Conservation (phyloP, 2,888 invertebrate genomes). For the Bembecia ichneumoniformis region DNA sequence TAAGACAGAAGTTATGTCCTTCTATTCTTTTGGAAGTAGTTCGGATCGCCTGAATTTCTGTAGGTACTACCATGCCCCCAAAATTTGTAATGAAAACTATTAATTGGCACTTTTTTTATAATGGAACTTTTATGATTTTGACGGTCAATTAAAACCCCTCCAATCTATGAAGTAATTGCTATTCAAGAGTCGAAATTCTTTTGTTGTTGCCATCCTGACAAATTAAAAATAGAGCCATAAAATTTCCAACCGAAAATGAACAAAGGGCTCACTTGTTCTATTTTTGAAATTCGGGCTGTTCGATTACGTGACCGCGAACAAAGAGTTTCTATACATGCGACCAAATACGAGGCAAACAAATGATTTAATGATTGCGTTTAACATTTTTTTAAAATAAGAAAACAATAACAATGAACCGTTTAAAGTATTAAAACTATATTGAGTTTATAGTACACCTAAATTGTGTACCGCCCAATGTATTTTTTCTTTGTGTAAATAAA, state of each 20-base stretch:
- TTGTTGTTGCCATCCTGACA: neutral
- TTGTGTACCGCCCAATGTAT: too few relatives aligned
- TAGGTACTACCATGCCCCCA: too few relatives aligned
- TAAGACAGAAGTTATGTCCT: too few relatives aligned
- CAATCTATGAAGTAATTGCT: constrained; percentile 10
- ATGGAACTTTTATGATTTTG: constrained; percentile 18
- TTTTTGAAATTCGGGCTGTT: constrained; percentile 43
- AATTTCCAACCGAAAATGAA: constrained; percentile 15
- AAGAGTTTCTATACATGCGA: constrained; percentile 24
- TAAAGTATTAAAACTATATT: too few relatives aligned
- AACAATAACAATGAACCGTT: too few relatives aligned
- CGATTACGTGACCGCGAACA: constrained; percentile 49
- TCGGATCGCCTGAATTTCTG: too few relatives aligned
- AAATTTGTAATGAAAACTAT: too few relatives aligned
- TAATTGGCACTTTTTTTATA: too few relatives aligned
- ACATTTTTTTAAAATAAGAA: too few relatives aligned
- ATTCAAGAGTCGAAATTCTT: neutral
- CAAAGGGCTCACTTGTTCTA: constrained; percentile 48
- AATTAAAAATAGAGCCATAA: neutral
- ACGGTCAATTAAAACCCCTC: constrained; percentile 30
- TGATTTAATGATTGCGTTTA: constrained; percentile 23
- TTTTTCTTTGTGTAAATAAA: too few relatives aligned
- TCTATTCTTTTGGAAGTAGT: too few relatives aligned
- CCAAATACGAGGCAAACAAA: constrained; percentile 28
- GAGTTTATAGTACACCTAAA: too few relatives aligned